Conservation (phyloP, 1,140 invertebrate species). For the Oryzaephilus surinamensis region DNA sequence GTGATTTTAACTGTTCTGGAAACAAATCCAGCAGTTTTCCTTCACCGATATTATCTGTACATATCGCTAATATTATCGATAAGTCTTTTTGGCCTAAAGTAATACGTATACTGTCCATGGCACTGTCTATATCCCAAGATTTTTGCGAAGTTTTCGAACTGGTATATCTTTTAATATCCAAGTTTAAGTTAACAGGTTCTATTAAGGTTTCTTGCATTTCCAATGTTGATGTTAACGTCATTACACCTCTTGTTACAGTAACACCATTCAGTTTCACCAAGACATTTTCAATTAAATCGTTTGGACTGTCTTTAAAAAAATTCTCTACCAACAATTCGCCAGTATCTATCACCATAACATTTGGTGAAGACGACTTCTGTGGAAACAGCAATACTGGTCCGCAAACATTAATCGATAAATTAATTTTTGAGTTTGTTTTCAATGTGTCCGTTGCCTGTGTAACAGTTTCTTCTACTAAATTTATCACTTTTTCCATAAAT, state of each 20-base stretch:
- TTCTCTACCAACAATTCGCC: conserved; percentile 68
- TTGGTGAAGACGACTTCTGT: conserved; percentile 68
- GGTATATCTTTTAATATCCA: conserved; percentile 60
- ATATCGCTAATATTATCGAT: conserved; percentile 54
- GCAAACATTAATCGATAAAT: conserved; percentile 60
- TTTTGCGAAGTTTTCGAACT: conserved; percentile 37
- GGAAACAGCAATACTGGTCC: conserved; percentile 67
- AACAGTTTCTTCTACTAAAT: conserved; percentile 49
- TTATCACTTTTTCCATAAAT: conserved; percentile 17
- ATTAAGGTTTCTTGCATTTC: conserved; percentile 68
- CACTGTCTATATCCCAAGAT: conserved; percentile 52
- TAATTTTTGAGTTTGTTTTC: conserved; percentile 51
- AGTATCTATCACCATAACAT: conserved; percentile 66
- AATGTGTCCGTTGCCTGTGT: conserved; percentile 39
- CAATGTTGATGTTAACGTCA: conserved; percentile 56
- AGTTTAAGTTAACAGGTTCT: conserved; percentile 59
- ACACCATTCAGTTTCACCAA: conserved; percentile 55
- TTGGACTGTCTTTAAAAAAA: conserved; percentile 58
- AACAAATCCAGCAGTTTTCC: conserved; percentile 36
- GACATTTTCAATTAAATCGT: conserved; percentile 53
- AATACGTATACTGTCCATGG: conserved; percentile 53
- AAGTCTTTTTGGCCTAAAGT: conserved; percentile 65
- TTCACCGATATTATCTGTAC: conserved; percentile 46
- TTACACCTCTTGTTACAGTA: conserved; percentile 59
- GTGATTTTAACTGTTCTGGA: conserved; percentile 18